phyloP scores from a whole-genome alignment of 1,140 invertebrate genomes.

The Atta cephalotes region DNA sequence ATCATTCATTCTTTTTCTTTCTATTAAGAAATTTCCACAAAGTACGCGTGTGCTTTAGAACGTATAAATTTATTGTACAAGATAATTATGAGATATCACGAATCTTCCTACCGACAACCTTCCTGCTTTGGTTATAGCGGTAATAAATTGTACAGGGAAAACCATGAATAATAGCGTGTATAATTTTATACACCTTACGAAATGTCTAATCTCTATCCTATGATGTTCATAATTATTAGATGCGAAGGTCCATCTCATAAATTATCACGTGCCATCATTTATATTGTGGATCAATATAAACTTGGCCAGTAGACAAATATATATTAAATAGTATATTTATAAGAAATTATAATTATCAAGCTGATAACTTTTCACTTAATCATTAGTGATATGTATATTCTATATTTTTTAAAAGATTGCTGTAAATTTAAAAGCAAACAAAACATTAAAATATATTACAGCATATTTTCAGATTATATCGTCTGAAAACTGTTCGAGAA shows the following conservation, averaged over 20 bases:
- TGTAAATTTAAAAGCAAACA: not conserved
- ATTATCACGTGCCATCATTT: not conserved
- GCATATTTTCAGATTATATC: not conserved
- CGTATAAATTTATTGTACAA: slow-evolving; percentile 32
- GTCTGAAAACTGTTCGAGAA: not conserved
- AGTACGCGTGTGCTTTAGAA: slow-evolving; percentile 26
- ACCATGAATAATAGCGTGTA: not conserved
- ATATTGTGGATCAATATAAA: not conserved
- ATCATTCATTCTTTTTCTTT: slow-evolving; percentile 11
- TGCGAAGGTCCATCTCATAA: not conserved
- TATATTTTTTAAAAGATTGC: not conserved
- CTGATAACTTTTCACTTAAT: not conserved
- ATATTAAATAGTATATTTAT: not conserved
- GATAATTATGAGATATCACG: slow-evolving; percentile 45
- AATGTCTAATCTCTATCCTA: slow-evolving; percentile 17
- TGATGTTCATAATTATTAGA: not conserved
- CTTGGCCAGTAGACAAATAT: not conserved
- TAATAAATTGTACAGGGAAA: slow-evolving; percentile 39
- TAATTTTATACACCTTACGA: slow-evolving; percentile 4
- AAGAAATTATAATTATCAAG: not conserved
- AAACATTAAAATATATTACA: not conserved
- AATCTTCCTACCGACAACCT: not conserved
- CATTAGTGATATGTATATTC: not conserved
- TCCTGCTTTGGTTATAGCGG: slow-evolving; percentile 22
- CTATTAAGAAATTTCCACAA: slow-evolving; percentile 36